phyloP scores from a whole-genome alignment of 2,888 invertebrate genomes.

The Ernsta delagoae region DNA sequence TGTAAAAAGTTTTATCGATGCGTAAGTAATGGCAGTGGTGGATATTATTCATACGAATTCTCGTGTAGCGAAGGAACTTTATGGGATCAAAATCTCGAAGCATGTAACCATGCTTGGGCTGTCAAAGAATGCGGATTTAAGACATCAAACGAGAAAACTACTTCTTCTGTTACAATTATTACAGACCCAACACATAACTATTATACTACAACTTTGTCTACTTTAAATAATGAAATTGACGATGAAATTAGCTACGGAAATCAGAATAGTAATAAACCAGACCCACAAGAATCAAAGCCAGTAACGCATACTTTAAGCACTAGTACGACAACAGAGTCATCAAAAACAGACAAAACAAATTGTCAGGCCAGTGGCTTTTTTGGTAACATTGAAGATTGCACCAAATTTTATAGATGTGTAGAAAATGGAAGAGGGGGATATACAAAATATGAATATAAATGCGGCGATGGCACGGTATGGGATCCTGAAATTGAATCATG shows the following conservation, averaged over 20 bases:
- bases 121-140: conserved; percentile 59
- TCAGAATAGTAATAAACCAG: conserved; percentile 39
- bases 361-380: conserved; percentile 85
- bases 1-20: conserved; percentile 89
- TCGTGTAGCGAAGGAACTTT: conserved; percentile 85
- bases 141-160: conserved; percentile 35
- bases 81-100: conserved; percentile 82
- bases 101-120: conserved; percentile 85
- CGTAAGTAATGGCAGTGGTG: conserved; percentile 75
- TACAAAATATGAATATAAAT: conserved; percentile 82
- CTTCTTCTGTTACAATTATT: neutral
- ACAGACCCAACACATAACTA: neutral
- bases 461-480: conserved; percentile 86
- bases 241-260: conserved; percentile 42
- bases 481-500: conserved; percentile 84
- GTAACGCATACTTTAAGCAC: conserved; percentile 9
- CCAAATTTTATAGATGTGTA: conserved; percentile 89
- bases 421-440: conserved; percentile 73
- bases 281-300: conserved; percentile 27
- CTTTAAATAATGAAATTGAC: conserved; percentile 37
- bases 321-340: conserved; percentile 31
- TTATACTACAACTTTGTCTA: conserved; percentile 38
- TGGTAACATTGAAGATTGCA: conserved; percentile 82
- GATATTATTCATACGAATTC: conserved; percentile 80
- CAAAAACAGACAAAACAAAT: conserved; percentile 34